Base-by-base conservation (phyloP, 1,140 invertebrate species). In the Listronotus bonariensis region DNA sequence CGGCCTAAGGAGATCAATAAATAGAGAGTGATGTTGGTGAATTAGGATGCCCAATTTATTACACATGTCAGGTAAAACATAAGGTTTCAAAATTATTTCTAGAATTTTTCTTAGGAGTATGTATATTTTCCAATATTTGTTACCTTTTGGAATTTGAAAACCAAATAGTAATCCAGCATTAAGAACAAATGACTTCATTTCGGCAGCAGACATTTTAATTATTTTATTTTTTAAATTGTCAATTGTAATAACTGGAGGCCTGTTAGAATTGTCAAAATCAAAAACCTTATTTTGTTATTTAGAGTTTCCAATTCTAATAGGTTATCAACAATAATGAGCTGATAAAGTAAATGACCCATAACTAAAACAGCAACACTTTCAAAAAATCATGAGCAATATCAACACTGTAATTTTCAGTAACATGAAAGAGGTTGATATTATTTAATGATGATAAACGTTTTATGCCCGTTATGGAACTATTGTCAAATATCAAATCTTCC, bases 391-490 rank as follows among this genome's bases (percentile, higher is more conserved):
- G 49, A 7, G 31, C 15, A 31, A 52, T 34, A 31, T 52, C 49
- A n/a, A 52, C 49, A 52, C 20, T 20, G 15, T 3, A 52, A 34
- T 52, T 52, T 52, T 51, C 20, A 12, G 34, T 42, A 14, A 61
- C 58, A 51, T 61, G 46, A 43, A 61, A 61, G 12, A 8, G 18
- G 18, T 51, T n/a, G 3, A 61, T 11, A 17, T 36, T 15, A 61
- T 61, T 51, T 1, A 40, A 61, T 32, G 42, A 9, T 11, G 15
- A 51, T 7, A 1, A 3, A 41, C 17, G n/a, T 43, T 52, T 52
- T 31, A 52, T 31, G 10, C 49, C 49, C 17, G 49, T 52, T 20
- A 12, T 9, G 15, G 17, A 52, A 52, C 10, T 11, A 17, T 8
- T 34, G 26, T 34, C 15, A 31, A n/a, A 14, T 31, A n/a, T n/a